phyloP scores from a whole-genome alignment of 2,797 vertebrate species.

The Dallia pectoralis region DNA sequence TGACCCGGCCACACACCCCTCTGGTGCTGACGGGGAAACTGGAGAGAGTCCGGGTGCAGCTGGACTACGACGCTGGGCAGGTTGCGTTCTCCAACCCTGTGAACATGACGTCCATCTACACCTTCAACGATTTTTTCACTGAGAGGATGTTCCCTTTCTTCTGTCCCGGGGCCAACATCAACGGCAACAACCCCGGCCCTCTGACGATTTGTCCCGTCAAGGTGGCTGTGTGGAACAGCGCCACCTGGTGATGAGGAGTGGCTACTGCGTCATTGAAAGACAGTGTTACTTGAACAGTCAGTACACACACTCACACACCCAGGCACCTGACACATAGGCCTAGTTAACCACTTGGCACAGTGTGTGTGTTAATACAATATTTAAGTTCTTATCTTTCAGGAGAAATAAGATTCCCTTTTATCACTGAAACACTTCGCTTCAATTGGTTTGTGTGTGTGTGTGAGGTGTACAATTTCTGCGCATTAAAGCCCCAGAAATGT shows the following conservation, averaged over 20 bases:
- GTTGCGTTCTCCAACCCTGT: constrained; percentile 73
- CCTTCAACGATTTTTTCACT: constrained; percentile 70
- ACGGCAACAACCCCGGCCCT: constrained; percentile 72
- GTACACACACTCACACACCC: background rate
- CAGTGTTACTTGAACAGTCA: background rate
- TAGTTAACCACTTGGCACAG: background rate
- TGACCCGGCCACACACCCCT: constrained; percentile 70
- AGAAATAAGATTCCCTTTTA: background rate
- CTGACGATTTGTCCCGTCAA: constrained; percentile 74
- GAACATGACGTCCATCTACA: constrained; percentile 71
- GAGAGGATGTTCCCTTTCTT: constrained; percentile 79
- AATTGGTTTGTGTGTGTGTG: no score
- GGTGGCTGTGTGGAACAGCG: constrained; percentile 79
- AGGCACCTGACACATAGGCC: background rate
- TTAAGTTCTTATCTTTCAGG: background rate
- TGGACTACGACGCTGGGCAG: constrained; percentile 72
- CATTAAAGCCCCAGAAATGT: background rate
- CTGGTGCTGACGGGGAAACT: constrained; percentile 53
- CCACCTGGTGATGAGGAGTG: constrained; percentile 66
- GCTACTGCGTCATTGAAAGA: background rate
- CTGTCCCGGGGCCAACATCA: constrained; percentile 80
- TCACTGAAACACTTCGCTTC: background rate
- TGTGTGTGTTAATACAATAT: background rate
- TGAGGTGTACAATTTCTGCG: no score
- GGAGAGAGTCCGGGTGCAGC: constrained; percentile 70